Percentiles rank a stretch among this genome's conserved stretches.
Conservation (phyloP, 35 echinoderm and acorn worm genomes). For the Amphiura filiformis region DNA sequence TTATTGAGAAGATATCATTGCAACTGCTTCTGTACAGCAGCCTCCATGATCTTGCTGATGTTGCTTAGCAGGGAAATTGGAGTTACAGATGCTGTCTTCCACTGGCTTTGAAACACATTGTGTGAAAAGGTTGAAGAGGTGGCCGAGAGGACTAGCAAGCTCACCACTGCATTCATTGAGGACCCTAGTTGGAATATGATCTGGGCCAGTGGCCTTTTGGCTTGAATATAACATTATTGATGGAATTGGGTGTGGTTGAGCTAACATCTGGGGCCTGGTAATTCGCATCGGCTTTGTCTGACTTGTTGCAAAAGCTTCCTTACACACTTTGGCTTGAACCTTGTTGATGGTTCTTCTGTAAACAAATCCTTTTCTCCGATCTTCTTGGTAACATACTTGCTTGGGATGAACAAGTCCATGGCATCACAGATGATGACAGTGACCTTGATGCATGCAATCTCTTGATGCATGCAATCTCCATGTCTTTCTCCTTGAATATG, state of each 20-base stretch:
- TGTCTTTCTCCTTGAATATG: background rate
- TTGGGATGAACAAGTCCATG: conserved; percentile 52
- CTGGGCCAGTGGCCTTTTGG: background rate
- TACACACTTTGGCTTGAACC: conserved; percentile 15
- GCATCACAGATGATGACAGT: conserved; percentile 44
- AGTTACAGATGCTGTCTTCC: too few species aligned
- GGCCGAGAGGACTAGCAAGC: too few species aligned
- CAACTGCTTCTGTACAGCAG: too few species aligned
- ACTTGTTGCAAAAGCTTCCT: conserved; percentile 23
- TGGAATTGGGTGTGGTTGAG: background rate
- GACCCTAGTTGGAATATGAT: too few species aligned
- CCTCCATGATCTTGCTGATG: too few species aligned
- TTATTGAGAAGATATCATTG: too few species aligned
- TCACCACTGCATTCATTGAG: too few species aligned
- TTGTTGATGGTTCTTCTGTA: background rate
- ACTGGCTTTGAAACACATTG: too few species aligned
- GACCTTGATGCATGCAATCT: conserved; percentile 39
- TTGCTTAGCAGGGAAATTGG: background rate
- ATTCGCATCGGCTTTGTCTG: conserved; percentile 13
- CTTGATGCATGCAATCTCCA: conserved; percentile 35
- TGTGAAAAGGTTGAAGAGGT: too few species aligned
- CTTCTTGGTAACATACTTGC: conserved; percentile 33
- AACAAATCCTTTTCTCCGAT: conserved; percentile 26
- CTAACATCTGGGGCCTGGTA: conserved; percentile 25
- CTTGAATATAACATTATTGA: conserved; percentile 18